Conservation (phyloP, 2,797 vertebrate genomes). For the Intellagama lesueurii region DNA sequence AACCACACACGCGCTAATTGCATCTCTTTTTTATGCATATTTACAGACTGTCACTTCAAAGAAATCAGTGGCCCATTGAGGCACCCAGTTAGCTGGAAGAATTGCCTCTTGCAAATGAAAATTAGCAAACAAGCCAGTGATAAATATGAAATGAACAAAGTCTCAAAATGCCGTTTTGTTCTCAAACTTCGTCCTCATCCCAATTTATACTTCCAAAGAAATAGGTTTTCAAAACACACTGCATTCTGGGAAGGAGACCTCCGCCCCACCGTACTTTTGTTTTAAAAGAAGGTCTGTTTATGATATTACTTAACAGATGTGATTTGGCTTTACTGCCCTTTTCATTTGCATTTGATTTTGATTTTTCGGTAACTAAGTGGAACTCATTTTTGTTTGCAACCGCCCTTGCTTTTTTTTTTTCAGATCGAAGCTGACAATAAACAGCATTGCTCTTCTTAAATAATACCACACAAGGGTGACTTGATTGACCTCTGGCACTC, state of each 20-base stretch:
- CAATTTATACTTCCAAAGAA: constrained; percentile 79
- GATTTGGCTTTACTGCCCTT: constrained; percentile 69
- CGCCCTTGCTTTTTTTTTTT: constrained; percentile 58
- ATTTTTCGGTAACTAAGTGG: constrained; percentile 50
- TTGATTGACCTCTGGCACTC: constrained; percentile 67
- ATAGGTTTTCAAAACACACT: constrained; percentile 65
- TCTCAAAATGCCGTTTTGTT: constrained; percentile 87
- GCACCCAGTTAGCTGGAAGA: constrained; percentile 91
- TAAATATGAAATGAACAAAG: constrained; percentile 95
- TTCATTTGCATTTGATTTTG: constrained; percentile 64
- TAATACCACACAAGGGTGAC: constrained; percentile 64
- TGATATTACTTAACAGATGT: constrained; percentile 68
- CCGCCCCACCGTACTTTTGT: constrained; percentile 70
- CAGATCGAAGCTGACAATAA: constrained; percentile 72
- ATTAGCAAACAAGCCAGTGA: constrained; percentile 98
- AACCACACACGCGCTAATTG: constrained; percentile 98
- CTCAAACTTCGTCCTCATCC: constrained; percentile 82
- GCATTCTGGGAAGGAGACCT: constrained; percentile 74
- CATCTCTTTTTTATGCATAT: constrained; percentile 99
- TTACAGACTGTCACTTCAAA: constrained; percentile 99
- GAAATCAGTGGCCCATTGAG: constrained; percentile 98
- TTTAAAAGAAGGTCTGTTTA: constrained; percentile 75
- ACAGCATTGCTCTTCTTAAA: constrained; percentile 75
- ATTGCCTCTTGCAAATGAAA: constrained; percentile 99
- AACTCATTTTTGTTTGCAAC: constrained; percentile 62